Percentiles rank a stretch among this genome's conserved stretches.
These are phyloP conservation scores for Myodes glareolus DNA, from an alignment of 2,113 vertebrate species.

Conservation along the genomic window DNA sequence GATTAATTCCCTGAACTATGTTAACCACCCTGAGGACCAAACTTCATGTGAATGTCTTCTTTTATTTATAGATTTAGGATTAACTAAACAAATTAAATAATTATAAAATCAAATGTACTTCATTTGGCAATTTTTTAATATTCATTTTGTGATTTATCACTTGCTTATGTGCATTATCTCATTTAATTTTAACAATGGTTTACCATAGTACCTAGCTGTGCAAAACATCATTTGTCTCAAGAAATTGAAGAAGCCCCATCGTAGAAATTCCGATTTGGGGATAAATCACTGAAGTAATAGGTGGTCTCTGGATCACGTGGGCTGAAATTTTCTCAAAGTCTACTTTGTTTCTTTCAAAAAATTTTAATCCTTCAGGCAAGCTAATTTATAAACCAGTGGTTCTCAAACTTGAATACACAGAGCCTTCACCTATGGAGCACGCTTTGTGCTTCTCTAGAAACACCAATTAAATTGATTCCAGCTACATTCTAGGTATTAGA, in stretches of 20 bases:
- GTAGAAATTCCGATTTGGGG: background rate
- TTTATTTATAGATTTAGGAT: background rate
- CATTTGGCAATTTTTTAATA: background rate
- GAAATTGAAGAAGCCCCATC: background rate
- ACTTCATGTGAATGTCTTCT: background rate
- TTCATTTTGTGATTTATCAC: background rate
- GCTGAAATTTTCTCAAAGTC: background rate
- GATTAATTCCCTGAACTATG: background rate
- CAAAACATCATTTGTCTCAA: background rate
- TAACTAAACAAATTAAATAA: background rate
- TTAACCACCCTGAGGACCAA: background rate
- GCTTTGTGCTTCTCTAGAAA: background rate
- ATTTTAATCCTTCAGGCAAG: background rate
- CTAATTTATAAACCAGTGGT: constrained; percentile 7
- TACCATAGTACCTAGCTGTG: background rate
- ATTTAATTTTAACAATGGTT: background rate
- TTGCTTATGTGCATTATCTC: background rate
- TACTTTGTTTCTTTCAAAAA: background rate
- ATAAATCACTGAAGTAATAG: background rate
- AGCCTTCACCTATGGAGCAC: background rate
- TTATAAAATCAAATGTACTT: background rate
- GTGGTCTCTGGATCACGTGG: background rate
- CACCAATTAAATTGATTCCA: background rate
- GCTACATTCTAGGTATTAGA: background rate
- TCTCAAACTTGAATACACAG: background rate